Evolutionary conservation across 2,888 invertebrate species (phyloP), one percentile per base, ranked within the genome.

Genomic region (Trimorus sp.): DNA sequence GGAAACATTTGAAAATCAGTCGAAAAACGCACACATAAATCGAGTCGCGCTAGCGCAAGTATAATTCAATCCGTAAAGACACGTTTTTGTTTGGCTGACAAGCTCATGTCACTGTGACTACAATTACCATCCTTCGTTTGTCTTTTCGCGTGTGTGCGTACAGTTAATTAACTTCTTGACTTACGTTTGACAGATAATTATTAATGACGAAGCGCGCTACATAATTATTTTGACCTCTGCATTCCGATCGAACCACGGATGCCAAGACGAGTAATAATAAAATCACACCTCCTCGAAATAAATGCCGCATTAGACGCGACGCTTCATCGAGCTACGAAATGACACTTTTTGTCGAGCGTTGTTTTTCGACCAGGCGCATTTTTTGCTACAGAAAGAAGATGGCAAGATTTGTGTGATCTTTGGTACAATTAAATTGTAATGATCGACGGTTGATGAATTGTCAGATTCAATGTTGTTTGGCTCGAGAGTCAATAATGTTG

Each of bases 131-230:
- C 63, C 63, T 74, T 51, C 60, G 69, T 74, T 74, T 74, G 79
- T 74, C 69, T 63, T 69, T 79, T 79, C 58, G 51, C 79, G 53
- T 79, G 74, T 63, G 65, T 65, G 65, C 69, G 74, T 69, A 66
- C 80, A 42, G 49, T 75, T 80, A 80, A 80, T 80, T 75, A 80
- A 80, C 80, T 75, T 75, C 80, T 80, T 80, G 80, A 80, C 80
- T 80, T 80, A 80, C 80, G 69, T 80, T 80, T 80, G 80, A 80
- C 80, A 75, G 80, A 75, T 75, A 80, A 75, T 80, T 80, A 80
- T 75, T 80, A 80, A 75, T 80, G 70, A 75, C 70, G 75, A 70
- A 16, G 53, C 75, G 65, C 53, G 75, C 79, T 70, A 42, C 75
- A 75, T 80, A 75, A 80, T 80, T 75, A 80, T 80, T 80, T 75